These are phyloP conservation scores for Anas capensis DNA, from an alignment of 2,797 vertebrate genomes.

Conservation along the genomic window DNA sequence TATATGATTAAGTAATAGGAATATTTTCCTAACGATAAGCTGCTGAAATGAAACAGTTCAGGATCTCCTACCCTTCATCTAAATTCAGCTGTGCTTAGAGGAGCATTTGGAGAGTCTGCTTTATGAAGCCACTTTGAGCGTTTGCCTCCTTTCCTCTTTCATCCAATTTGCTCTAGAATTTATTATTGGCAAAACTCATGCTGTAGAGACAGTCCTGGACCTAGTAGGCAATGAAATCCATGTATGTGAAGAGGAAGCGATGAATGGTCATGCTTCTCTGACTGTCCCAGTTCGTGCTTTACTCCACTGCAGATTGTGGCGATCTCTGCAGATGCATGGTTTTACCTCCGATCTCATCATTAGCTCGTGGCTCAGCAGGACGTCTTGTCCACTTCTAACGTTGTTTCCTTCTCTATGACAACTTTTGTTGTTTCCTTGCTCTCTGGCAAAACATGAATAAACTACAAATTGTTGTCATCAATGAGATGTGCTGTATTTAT, in stretches of 20 bases:
- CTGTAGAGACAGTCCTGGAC: neutral
- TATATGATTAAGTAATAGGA: neutral
- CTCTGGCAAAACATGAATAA: neutral
- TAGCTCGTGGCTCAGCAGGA: fast-evolving
- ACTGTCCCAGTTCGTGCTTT: neutral
- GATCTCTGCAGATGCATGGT: fast-evolving
- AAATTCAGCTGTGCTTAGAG: neutral
- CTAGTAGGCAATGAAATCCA: neutral
- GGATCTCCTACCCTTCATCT: too few species aligned
- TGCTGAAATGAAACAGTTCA: neutral
- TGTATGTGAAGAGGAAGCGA: neutral
- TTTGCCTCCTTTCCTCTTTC: neutral
- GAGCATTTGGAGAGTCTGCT: neutral
- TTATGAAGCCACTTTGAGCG: neutral
- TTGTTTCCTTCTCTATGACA: neutral
- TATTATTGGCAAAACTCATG: neutral
- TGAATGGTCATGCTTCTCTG: neutral
- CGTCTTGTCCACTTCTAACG: neutral
- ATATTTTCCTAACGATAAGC: neutral
- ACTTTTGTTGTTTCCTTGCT: neutral
- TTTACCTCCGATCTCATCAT: neutral
- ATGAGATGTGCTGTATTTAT: neutral
- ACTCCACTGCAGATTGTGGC: neutral
- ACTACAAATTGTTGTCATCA: neutral
- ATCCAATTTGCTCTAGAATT: neutral